Evolutionary conservation across 2,888 invertebrate species (phyloP), one percentile per base, ranked within the genome.

Genomic region (Ophraella communa): DNA sequence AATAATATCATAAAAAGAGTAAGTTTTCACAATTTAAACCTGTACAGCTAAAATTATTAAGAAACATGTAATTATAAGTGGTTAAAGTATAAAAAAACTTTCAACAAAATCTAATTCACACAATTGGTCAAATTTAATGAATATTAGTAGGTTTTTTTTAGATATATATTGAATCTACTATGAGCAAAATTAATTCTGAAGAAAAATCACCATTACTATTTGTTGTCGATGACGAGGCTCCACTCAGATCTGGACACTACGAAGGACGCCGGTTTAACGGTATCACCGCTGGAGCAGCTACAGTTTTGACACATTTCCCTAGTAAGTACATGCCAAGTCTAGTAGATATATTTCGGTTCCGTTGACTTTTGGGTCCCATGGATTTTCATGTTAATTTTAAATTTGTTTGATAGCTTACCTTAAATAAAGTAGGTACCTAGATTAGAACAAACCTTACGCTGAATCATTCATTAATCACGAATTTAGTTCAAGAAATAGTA

Each of bases 231-330:
- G 76, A 76, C 33, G 71, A 72, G 33, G 70, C 72, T 42, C 59
- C 69, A 10, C 67, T 73, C 11, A 73, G 72, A 64, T 74, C 71
- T 7, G 75, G 74, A 30, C 76, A 77, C 62, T 74, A 78, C 51
- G 79, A 79, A 45, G 78, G 77, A 58, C 76, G 78, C 44, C 70
- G 81, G 66, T 78, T 79, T 42, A 75, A 75, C 62, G 78, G 77
- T 3, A 80, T 82, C 47, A 75, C 79, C 4, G 71, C 77, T 18
- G 82, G 83, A 21, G 82, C 82, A 18, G 76, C 79, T 1, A 74
- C 78, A 7, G 78, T 83, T 62, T 78, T 83, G 51, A 81, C 80
- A 11, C 77, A 80, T 70, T 83, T 82, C 79, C 82, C 83, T 72
- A 80, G 83, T 83, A 77, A 76, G 75, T 66, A 60, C 8, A 51